Evolutionary conservation across 2,888 invertebrate species (phyloP).

Genomic region (Lepidonotus clava): DNA sequence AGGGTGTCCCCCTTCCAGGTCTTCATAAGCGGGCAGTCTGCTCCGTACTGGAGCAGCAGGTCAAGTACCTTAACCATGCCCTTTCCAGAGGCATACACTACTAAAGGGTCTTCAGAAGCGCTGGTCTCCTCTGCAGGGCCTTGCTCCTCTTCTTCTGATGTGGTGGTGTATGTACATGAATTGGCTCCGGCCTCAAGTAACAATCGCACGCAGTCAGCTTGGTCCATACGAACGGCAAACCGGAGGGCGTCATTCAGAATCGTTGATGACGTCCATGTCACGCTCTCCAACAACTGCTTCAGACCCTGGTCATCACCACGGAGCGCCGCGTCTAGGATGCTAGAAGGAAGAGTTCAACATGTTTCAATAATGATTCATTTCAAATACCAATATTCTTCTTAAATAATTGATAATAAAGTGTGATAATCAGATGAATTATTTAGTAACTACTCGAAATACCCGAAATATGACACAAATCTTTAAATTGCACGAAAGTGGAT

Average conservation of each 20-base stretch:
- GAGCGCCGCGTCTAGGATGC: conserved; percentile 8
- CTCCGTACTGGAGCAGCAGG: conserved; percentile 6
- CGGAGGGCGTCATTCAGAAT: neutral
- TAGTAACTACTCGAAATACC: no score
- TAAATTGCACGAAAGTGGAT: no score
- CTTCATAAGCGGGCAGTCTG: neutral
- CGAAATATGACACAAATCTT: no score
- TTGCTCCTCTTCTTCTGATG: neutral
- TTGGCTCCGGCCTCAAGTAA: conserved; percentile 8
- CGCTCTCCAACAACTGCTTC: neutral
- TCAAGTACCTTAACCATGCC: neutral
- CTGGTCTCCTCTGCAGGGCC: neutral
- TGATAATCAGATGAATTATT: no score
- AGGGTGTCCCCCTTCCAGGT: conserved; percentile 26
- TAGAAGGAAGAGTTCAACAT: no score
- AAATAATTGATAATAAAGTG: no score
- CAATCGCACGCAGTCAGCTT: neutral
- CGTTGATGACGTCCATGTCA: neutral
- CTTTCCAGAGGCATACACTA: neutral
- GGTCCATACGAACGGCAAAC: neutral
- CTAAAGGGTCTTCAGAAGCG: neutral
- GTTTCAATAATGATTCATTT: no score
- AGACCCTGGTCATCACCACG: conserved; percentile 3
- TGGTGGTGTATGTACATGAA: neutral
- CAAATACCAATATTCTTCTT: no score